Percentiles rank a stretch among this genome's conserved stretches.
These are phyloP conservation scores for Lasius fuliginosus DNA, from an alignment of 2,888 invertebrate species.

Conservation along the genomic window DNA sequence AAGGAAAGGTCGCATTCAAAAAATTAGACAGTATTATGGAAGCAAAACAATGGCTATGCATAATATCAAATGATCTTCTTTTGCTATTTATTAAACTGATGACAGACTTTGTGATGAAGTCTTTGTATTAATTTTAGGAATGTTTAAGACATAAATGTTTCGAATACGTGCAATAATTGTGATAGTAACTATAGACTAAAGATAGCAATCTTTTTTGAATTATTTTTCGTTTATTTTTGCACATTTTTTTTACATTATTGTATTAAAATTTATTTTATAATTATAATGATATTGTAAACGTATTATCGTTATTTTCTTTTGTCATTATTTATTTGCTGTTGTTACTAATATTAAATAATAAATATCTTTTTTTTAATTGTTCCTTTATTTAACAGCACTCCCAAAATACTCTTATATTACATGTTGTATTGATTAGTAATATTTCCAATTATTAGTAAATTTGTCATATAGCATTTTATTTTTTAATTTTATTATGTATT, in stretches of 20 bases:
- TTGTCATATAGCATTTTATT: not conserved
- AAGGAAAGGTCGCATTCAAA: not conserved
- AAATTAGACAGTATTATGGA: not conserved
- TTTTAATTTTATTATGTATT: not conserved
- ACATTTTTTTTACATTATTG: not conserved
- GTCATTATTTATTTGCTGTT: not conserved
- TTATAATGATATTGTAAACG: not conserved
- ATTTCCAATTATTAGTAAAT: not conserved
- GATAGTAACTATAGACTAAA: no score
- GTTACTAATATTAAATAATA: not conserved
- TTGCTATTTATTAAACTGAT: no score
- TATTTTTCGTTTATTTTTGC: not conserved
- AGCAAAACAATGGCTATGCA: conserved; percentile 4
- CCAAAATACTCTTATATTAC: not conserved
- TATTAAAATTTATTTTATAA: not conserved
- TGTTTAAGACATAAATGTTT: no score
- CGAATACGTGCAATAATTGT: no score
- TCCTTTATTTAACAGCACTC: not conserved
- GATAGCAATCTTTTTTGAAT: not conserved
- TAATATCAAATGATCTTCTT: not conserved
- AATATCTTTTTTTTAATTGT: not conserved
- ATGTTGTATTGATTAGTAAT: not conserved
- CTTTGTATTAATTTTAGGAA: no score
- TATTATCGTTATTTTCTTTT: not conserved
- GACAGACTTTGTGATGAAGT: no score